Evolutionary conservation across 1,140 invertebrate species (phyloP), one percentile per base, ranked within the genome.

Genomic region (Nixonia krombeini): DNA sequence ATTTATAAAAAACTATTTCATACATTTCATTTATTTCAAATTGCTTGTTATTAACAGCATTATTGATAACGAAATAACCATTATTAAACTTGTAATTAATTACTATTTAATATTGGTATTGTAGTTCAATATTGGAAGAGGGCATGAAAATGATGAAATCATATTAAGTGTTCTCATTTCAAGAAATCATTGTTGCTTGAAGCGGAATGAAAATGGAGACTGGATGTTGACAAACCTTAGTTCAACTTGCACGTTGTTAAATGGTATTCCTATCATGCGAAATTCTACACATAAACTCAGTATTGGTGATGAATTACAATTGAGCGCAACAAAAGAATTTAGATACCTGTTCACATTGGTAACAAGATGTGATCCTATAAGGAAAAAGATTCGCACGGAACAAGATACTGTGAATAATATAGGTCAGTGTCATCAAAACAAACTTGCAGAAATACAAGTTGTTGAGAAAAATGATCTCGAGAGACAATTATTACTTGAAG

Each of bases 121-220:
- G n/a, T 59, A 89, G 87, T 85, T 88, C 55, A 84, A 73, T 40
- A 79, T 89, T 40, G 88, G 87, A 4, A 77, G 88, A 52, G 80
- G 72, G 9, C 66, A 75, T 10, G 73, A 78, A 4, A 87, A 86
- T 50, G 82, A 84, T 37, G 70, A 81, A 33, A 74, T 85, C 18
- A 84, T 89, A 62, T 72, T 86, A 10, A 82, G 75, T 61, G 15
- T 85, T n/a, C 61, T 73, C 0, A 86, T 89, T 70, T 89, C 88
- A 6, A 74, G 88, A 64, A 84, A 75, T 26, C 88, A 89, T 38
- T 88, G 87, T 52, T 62, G 79, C 4, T 62, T 89, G 9, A 81
- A 69, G 61, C 80, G 80, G 18, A 63, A 71, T 45, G 50, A 71
- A 23, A 59, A 81, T 21, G 64, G 76, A 0, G 63, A 82, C 6